Evolutionary conservation across 2,113 vertebrate species (phyloP).

Genomic region (Galeopterus variegatus): DNA sequence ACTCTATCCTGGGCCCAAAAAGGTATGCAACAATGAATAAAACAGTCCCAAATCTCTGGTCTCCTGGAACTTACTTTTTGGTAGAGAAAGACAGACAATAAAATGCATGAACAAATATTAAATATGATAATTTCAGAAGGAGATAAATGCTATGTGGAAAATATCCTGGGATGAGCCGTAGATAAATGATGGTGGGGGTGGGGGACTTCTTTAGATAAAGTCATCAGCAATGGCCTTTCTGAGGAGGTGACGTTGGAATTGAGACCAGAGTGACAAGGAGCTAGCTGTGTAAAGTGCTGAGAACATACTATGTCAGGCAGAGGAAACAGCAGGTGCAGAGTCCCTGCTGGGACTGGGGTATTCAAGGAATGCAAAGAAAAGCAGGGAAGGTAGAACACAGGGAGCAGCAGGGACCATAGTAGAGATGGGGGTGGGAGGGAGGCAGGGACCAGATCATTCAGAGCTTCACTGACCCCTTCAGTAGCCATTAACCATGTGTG

Average conservation of each 20-base stretch:
- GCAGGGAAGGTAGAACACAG: not conserved
- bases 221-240: not conserved
- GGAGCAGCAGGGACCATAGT: not conserved
- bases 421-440: not conserved
- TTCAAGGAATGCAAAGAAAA: not conserved
- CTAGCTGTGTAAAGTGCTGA: not conserved
- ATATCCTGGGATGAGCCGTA: not conserved
- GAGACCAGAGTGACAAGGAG: not conserved
- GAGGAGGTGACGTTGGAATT: not conserved
- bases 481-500: not conserved
- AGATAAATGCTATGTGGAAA: not conserved
- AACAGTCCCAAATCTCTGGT: not conserved
- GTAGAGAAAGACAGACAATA: not conserved
- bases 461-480: not conserved
- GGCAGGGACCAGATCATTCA: not conserved
- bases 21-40: not conserved
- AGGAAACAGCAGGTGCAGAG: not conserved
- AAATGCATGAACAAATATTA: not conserved
- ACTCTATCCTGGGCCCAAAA: not conserved
- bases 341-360: not conserved
- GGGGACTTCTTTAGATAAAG: not conserved
- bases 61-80: not conserved
- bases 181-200: not conserved
- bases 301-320: not conserved
- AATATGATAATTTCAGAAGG: not conserved